Evolutionary conservation across 2,888 invertebrate species (phyloP).

Genomic region (Lamellibrachia columna): DNA sequence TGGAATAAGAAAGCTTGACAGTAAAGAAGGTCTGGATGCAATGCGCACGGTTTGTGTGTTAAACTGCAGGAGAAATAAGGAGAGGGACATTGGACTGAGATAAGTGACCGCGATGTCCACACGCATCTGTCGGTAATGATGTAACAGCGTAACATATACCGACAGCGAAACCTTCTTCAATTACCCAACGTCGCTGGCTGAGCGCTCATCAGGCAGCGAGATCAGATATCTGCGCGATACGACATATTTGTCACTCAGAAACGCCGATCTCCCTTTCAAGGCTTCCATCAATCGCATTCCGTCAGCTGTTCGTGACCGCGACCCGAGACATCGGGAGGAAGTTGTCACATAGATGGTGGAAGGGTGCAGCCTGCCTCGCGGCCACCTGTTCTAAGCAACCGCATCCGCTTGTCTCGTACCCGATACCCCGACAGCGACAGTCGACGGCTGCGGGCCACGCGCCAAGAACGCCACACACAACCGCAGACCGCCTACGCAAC

Average conservation of each 20-base stretch:
- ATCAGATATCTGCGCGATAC: constrained; percentile 8
- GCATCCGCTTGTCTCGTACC: not conserved
- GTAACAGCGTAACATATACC: not conserved
- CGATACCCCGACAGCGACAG: not conserved
- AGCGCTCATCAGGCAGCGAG: not conserved
- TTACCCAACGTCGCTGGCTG: not conserved
- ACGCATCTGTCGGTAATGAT: not conserved
- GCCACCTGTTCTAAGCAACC: not conserved
- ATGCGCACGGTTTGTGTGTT: not conserved
- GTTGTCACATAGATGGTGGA: not conserved
- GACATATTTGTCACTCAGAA: constrained; percentile 3
- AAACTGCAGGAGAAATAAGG: not conserved
- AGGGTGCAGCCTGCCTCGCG: not conserved
- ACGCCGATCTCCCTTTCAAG: not conserved
- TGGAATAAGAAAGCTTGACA: not conserved
- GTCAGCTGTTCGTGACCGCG: not conserved
- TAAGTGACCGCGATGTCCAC: not conserved
- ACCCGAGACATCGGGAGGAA: not conserved
- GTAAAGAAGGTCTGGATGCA: not conserved
- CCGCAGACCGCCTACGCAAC: not conserved
- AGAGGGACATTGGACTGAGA: not conserved
- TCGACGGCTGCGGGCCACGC: not conserved
- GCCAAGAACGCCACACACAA: not conserved
- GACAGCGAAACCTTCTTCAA: not conserved
- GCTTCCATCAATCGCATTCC: not conserved